Base-by-base conservation (phyloP, 92 coral and sea anemone species). In the Heteractis magnifica region DNA sequence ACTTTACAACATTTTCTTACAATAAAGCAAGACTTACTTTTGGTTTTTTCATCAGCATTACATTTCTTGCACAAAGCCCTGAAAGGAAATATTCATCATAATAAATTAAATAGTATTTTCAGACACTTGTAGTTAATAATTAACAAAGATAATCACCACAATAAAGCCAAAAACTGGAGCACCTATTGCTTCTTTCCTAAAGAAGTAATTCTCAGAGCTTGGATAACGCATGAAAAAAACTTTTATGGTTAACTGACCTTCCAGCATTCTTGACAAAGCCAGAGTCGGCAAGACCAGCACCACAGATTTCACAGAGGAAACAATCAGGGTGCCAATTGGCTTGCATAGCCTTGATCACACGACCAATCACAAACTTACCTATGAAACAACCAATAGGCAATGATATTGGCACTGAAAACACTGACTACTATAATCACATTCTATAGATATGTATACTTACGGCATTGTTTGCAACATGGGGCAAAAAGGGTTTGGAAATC, bases 311-410 rank as follows among this genome's bases (percentile, higher is more conserved):
- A 90, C 99, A 97, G 19, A 95, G 90, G 72, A 97, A 97, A 84
- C 99, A 97, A 77, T 94, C 97, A 44, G 99, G 98, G 51, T 97
- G 99, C 99, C 99, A 97, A 81, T 95, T 97, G 72, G 99, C 99
- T 79, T 97, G 99, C 99, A 97, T 97, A 19, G 99, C 99, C 83
- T 95, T 91, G 82, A 97, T 97, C 20, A 97, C 99, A 78, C 99
- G 95, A 1, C 99, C 99, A 88, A 97, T 92, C 86, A 97, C 95
- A 91, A 97, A 97, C 89, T 92, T 95, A 76, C 94, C 99, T 96
- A 84, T 21, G 60, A 83, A 44, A 16, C n/a, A 58, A 58, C 0
- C 16, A 12, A 58, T 10, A 4, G 16, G 13, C 16, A 13, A 11
- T 58, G 16, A 34, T 34, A 34, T 34, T 34, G 44, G 1, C 58